phyloP scores from a whole-genome alignment of 1,140 invertebrate species.

The Neodiprion fabricii region DNA sequence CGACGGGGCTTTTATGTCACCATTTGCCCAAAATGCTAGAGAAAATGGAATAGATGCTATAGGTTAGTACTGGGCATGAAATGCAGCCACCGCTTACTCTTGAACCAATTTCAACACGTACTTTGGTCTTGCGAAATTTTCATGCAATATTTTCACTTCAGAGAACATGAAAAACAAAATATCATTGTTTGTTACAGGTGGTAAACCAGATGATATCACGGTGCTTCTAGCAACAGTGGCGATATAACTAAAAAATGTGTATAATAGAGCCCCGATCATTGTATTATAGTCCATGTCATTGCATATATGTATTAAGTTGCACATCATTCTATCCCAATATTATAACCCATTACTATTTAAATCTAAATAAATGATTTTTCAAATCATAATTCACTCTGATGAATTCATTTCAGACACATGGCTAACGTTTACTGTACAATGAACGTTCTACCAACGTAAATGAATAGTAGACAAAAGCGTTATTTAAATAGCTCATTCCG shows the following conservation, averaged over 20 bases:
- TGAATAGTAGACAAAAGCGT: no score
- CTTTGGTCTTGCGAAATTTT: conserved; percentile 16
- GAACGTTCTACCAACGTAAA: no score
- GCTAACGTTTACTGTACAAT: no score
- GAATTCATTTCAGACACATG: no score
- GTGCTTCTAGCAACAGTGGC: conserved; percentile 91
- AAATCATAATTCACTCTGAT: conserved; percentile 23
- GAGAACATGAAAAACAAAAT: conserved; percentile 2
- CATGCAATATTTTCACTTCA: conserved; percentile 13
- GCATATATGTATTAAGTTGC: conserved; percentile 50
- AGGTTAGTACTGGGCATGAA: conserved; percentile 66
- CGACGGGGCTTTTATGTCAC: conserved; percentile 93
- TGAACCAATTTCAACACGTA: not conserved
- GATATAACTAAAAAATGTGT: conserved; percentile 65
- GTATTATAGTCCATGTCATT: conserved; percentile 61
- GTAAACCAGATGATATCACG: conserved; percentile 98
- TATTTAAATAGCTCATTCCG: no score
- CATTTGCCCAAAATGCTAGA: conserved; percentile 91
- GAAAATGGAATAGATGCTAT: conserved; percentile 92
- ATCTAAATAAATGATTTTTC: conserved; percentile 47
- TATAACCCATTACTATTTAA: conserved; percentile 52
- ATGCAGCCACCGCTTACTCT: not conserved
- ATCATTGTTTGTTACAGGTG: conserved; percentile 73
- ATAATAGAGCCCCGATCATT: conserved; percentile 55
- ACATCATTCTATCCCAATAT: conserved; percentile 45